Percentiles rank a stretch among this genome's conserved stretches.
Evolutionary conservation across 2,888 invertebrate species (phyloP).

Genomic region (Pammene aurita): DNA sequence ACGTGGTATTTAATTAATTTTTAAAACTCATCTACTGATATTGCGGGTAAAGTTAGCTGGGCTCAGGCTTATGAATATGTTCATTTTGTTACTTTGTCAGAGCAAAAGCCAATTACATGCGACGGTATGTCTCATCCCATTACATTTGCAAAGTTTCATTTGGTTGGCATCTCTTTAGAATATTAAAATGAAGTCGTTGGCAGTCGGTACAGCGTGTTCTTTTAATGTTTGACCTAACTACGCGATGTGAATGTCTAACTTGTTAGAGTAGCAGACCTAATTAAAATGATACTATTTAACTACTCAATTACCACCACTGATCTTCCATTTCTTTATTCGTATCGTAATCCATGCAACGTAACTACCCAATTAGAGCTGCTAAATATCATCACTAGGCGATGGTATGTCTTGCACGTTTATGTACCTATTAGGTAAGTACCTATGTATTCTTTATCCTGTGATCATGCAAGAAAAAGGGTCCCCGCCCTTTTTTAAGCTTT

Average conservation of each 20-base stretch:
- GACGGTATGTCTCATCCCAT: conserved; percentile 27
- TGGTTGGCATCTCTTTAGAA: conserved; percentile 21
- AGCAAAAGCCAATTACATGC: conserved; percentile 23
- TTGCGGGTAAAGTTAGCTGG: neutral
- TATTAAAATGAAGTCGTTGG: conserved; percentile 10
- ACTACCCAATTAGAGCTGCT: too few species aligned
- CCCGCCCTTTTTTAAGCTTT: too few species aligned
- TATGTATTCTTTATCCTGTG: too few species aligned
- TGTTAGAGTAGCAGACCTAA: neutral
- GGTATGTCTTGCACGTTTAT: too few species aligned
- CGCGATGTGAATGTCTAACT: neutral
- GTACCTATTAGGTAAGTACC: too few species aligned
- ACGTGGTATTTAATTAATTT: neutral
- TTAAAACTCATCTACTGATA: neutral
- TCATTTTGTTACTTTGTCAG: conserved; percentile 6
- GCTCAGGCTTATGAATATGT: neutral
- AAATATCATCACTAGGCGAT: too few species aligned
- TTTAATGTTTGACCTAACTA: neutral
- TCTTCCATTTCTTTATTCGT: too few species aligned
- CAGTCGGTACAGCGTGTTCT: neutral
- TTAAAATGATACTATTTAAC: neutral
- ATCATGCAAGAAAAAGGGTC: neutral
- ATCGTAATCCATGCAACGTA: too few species aligned
- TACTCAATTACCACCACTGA: too few species aligned
- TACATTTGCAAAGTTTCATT: conserved; percentile 29